phyloP scores from a whole-genome alignment of 2,113 vertebrate species.

The Hiodon alosoides region DNA sequence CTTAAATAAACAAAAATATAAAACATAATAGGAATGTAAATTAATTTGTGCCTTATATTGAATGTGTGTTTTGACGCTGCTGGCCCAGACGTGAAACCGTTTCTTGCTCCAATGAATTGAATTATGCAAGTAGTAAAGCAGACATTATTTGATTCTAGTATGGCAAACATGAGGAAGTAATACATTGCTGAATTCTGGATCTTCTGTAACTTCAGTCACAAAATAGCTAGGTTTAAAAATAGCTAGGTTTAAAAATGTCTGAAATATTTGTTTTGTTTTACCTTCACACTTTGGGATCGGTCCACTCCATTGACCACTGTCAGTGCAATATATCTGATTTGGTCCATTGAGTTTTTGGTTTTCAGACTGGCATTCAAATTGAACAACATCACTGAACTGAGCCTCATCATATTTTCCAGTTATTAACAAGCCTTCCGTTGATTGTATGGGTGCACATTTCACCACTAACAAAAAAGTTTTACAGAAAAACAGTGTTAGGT shows the following conservation, averaged over 20 bases:
- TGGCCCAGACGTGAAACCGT: not conserved
- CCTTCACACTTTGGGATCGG: constrained; percentile 13
- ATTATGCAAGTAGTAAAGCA: no score
- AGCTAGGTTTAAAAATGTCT: not conserved
- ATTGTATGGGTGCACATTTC: constrained; percentile 8
- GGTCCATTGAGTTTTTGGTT: not conserved
- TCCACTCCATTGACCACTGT: constrained; percentile 9
- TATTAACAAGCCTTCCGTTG: not conserved
- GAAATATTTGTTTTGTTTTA: not conserved
- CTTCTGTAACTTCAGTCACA: not conserved
- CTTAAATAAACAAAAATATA: not conserved
- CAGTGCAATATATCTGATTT: constrained; percentile 18
- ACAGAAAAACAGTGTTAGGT: not conserved
- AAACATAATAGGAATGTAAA: not conserved
- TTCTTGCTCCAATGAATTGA: not conserved
- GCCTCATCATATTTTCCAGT: not conserved
- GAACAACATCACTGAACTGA: constrained; percentile 12
- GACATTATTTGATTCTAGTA: not conserved
- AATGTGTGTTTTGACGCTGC: not conserved
- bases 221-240: not conserved
- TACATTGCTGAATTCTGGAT: not conserved
- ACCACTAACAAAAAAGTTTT: constrained; percentile 5
- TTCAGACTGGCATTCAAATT: constrained; percentile 2
- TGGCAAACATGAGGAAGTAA: not conserved
- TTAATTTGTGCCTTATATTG: not conserved